Base-by-base conservation (phyloP, 2,888 invertebrate genomes). In the Tachina grossa region DNA sequence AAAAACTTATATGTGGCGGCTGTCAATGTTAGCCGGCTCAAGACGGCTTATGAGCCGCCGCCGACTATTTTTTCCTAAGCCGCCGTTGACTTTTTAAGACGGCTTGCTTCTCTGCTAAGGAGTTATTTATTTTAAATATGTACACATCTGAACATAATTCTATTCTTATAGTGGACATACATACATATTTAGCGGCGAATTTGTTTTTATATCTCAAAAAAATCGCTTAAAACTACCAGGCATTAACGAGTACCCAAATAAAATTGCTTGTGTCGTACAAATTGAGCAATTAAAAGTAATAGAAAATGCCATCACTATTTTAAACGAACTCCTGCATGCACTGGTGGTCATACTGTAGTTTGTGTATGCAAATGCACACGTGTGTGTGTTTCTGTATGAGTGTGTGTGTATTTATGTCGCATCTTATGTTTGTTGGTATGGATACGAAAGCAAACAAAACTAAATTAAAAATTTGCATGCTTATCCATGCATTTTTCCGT, bases 401-500 rank as follows among this genome's bases (percentile, higher is more conserved):
- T 41, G 9, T 61, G 9, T 61, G 14, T 43, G 41, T 41, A n/a
- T 49, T n/a, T 8, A 49, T n/a, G n/a, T 19, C 3, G 0, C 22
- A 55, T 65, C n/a, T 65, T 63, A 9, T 68, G 13, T 39, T n/a
- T 31, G 11, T 55, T 47, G 39, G 31, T 55, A 68, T 75, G 43
- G 55, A 22, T 57, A 22, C 13, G 22, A 8, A 43, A 39, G 19
- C 8, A 57, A 39, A 47, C 8, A 57, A 66, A 66, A 66, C 43
- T 66, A 74, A 72, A 66, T 57, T 66, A 16, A 72, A 79, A 66
- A 49, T 57, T 47, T 63, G 76, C 49, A 71, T 76, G 76, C 76
- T 76, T 14, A 47, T 65, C 69, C 77, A 65, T 65, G 31, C 31
- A 31, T 45, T 69, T 72, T 61, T n/a, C n/a, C 31, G 19, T 47